A percentile compares a stretch with the other conserved stretches of the same genome.
Evolutionary conservation across 64 coral and sea anemone species (phyloP).

Genomic region (Stylophora pistillata): DNA sequence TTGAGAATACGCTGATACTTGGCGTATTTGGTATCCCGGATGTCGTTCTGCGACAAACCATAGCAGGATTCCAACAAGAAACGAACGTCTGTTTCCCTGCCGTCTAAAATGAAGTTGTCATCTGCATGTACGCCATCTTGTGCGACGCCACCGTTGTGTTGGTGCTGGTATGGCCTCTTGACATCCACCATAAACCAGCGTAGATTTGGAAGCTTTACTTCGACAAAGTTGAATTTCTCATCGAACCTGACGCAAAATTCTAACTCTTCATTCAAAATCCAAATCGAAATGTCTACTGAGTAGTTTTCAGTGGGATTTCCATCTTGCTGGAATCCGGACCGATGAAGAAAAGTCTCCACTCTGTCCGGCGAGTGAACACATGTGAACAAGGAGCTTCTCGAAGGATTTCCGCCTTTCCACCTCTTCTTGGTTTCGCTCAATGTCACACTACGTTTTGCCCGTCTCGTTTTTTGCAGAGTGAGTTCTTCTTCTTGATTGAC

Average conservation of each 20-base stretch:
- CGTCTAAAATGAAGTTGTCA: conserved; percentile 48
- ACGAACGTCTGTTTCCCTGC: conserved; percentile 71
- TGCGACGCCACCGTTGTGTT: background rate
- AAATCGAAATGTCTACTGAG: conserved; percentile 29
- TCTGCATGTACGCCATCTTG: background rate
- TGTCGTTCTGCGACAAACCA: conserved; percentile 48
- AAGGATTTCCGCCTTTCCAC: conserved; percentile 62
- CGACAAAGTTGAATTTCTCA: conserved; percentile 41
- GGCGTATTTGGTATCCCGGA: conserved; percentile 62
- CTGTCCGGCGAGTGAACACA: conserved; percentile 57
- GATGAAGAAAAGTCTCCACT: conserved; percentile 38
- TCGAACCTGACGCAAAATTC: conserved; percentile 82
- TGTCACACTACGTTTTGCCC: background rate
- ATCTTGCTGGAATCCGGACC: background rate
- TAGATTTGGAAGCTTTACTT: conserved; percentile 73
- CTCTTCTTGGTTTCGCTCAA: conserved; percentile 44
- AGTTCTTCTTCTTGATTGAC: background rate
- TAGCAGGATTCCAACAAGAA: conserved; percentile 78
- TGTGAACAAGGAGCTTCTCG: conserved; percentile 83
- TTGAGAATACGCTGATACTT: conserved; percentile 49
- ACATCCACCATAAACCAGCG: conserved; percentile 85
- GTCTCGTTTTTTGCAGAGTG: background rate
- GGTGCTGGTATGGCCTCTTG: conserved; percentile 64
- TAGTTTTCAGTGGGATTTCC: background rate
- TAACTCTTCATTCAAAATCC: background rate